Base-by-base conservation (phyloP, 2,113 vertebrate species). In the Archocentrus centrarchus region DNA sequence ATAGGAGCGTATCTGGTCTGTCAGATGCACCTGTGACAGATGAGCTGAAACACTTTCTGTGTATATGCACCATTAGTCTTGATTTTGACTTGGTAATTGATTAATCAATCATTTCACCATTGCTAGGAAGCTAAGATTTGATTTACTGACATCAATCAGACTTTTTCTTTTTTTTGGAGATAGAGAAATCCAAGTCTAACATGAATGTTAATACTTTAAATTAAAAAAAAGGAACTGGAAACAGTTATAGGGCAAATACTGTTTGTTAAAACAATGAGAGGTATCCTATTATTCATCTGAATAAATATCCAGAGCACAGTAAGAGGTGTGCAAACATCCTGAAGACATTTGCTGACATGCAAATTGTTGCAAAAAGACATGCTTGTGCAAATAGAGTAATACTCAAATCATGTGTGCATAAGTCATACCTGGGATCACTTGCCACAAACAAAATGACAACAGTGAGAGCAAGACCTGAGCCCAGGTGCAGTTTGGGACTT, bases 81-180 rank as follows among this genome's bases (percentile, higher is more conserved):
- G 64, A 47, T 68, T 68, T 68, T 68, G 39, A 68, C 64, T 68
- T 47, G 41, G 41, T 68, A 68, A 68, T 47, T 68, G 64, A 68
- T 68, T 68, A 68, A 68, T 68, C 64, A 47, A 68, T 68, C 62
- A 64, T 64, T 64, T 41, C 11, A 14, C 11, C 3, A 5, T 41
- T 41, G 37, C 0, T 64, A 64, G 37, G 37, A 41, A 15, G 62
- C 3, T 9, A 8, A 41, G n/a, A 1, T 3, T 66, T 66, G 37
- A 44, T 66, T 66, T 66, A 17, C n/a, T 22, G n/a, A 44, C 41
- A 66, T 24, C 63, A 66, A 22, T 24, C 63, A 17, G 63, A 39
- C 8, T 11, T 68, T 66, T 24, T 44, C 4, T 44, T 66, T 3
- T 39, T 24, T 66, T 24, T 41, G 11, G 39, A 47, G 7, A 44